Evolutionary conservation across 2,113 vertebrate species (phyloP), one percentile per base, ranked within the genome.

Genomic region (Peromyscus californicus): DNA sequence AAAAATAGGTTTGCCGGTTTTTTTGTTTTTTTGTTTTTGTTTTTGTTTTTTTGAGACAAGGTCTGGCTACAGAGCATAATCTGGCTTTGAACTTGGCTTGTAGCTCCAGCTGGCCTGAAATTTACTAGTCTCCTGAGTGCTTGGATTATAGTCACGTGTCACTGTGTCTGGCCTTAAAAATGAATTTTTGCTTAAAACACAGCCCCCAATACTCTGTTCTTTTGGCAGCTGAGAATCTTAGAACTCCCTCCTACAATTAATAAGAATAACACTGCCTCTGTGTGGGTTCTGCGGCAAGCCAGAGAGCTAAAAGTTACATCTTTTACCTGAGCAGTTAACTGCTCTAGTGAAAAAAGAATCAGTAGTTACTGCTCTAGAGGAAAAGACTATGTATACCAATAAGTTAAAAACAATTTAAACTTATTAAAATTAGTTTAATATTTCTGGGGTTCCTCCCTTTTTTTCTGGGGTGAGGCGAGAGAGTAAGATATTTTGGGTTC

Each of bases 121-220:
- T 54, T 82, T 8, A 54, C 51, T 51, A 82, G 79, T 36, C 33
- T 59, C 48, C 51, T 59, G 33, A 57, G 51, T 59, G 51, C 33
- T 83, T 83, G 36, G n/a, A n/a, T 59, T 83, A 80, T 26, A 39
- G 54, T 61, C 51, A n/a, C 59, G 33, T 54, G 9, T 59, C 33
- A 83, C 33, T 5, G 10, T 61, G 11, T 39, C 19, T 59, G 19
- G 10, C 51, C 36, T 59, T 59, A 22, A 57, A 82, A 93, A 84
- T 89, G 7, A 95, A 93, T 87, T 89, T 96, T 48, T 87, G 90
- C 76, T 95, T 83, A 90, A 93, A 92, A 83, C 36, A 39, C 12
- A 72, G 16, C 29, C 36, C 11, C 9, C 11, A 78, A 7, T 74
- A 84, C 88, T 88, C 97, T 96, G 45, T 86, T 86, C 4, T 22